phyloP scores from a whole-genome alignment of 1,140 invertebrate species.

The Drosophila micromelanica region DNA sequence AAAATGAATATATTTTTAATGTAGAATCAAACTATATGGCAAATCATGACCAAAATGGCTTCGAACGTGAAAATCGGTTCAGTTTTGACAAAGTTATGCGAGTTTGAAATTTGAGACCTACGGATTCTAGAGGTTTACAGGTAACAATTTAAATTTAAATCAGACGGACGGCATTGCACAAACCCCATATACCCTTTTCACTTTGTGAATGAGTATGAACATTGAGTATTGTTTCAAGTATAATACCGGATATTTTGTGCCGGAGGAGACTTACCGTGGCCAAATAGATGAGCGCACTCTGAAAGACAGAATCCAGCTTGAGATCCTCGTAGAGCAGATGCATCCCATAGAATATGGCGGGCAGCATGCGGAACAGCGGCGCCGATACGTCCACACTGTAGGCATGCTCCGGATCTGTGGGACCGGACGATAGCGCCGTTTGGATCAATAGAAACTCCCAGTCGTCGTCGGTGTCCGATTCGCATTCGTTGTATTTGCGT shows the following conservation, averaged over 20 bases:
- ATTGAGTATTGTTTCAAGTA: no score
- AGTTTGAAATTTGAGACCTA: no score
- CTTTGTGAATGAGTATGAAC: not conserved
- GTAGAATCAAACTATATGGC: no score
- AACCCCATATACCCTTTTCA: no score
- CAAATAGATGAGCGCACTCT: constrained; percentile 88
- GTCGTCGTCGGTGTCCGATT: constrained; percentile 88
- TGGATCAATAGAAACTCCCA: constrained; percentile 89
- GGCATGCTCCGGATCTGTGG: constrained; percentile 41
- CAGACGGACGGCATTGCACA: no score
- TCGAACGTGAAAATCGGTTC: no score
- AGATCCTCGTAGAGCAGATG: constrained; percentile 97
- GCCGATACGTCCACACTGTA: constrained; percentile 86
- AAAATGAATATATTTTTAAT: no score
- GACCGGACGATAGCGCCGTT: constrained; percentile 53
- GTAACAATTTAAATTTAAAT: no score
- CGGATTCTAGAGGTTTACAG: no score
- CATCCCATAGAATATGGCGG: constrained; percentile 91
- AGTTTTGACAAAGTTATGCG: no score
- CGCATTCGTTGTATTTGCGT: constrained; percentile 85
- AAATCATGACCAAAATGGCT: no score
- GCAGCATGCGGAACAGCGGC: constrained; percentile 90
- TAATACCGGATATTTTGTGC: no score
- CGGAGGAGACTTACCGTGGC: constrained; percentile 82
- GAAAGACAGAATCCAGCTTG: constrained; percentile 91